These are phyloP conservation scores for Eristalis pertinax DNA, from an alignment of 2,888 invertebrate genomes.

Conservation along the genomic window DNA sequence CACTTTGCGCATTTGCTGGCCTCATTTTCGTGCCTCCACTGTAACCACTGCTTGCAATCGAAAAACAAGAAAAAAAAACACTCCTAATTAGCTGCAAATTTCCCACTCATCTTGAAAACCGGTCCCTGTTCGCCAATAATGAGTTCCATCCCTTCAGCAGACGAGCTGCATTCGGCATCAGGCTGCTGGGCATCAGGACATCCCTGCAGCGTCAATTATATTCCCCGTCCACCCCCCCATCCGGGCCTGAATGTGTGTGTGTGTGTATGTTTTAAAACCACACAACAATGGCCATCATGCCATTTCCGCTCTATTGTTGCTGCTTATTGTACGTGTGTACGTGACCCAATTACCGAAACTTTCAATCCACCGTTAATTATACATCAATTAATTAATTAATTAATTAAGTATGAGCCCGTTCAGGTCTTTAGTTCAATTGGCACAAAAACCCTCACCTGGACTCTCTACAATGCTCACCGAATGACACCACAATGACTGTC, in stretches of 20 bases:
- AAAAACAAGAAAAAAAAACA: not conserved
- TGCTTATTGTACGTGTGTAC: conserved; percentile 12
- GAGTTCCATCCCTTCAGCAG: conserved; percentile 2
- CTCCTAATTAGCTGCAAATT: conserved; percentile 37
- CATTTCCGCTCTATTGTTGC: conserved; percentile 24
- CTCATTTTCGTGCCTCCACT: not conserved
- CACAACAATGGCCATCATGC: conserved; percentile 11
- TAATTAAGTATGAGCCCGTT: conserved; percentile 27
- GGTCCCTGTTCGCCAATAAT: conserved; percentile 28
- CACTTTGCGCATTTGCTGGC: conserved; percentile 13
- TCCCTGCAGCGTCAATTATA: conserved; percentile 25
- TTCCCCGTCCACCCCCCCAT: not conserved
- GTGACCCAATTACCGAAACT: conserved; percentile 52
- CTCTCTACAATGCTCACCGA: conserved; percentile 4
- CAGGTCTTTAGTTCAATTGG: conserved; percentile 8
- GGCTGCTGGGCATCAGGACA: not conserved
- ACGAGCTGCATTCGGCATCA: not conserved
- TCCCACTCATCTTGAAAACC: conserved; percentile 24
- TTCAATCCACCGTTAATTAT: conserved; percentile 53
- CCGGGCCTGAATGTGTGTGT: not conserved
- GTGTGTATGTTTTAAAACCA: conserved; percentile 3
- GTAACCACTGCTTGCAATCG: not conserved
- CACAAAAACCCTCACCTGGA: not conserved
- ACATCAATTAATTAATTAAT: conserved; percentile 43
- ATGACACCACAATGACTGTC: conserved; percentile 10